Evolutionary conservation across 2,113 vertebrate genomes (phyloP), one percentile per base, ranked within the genome.

Genomic region (Suricata suricatta): DNA sequence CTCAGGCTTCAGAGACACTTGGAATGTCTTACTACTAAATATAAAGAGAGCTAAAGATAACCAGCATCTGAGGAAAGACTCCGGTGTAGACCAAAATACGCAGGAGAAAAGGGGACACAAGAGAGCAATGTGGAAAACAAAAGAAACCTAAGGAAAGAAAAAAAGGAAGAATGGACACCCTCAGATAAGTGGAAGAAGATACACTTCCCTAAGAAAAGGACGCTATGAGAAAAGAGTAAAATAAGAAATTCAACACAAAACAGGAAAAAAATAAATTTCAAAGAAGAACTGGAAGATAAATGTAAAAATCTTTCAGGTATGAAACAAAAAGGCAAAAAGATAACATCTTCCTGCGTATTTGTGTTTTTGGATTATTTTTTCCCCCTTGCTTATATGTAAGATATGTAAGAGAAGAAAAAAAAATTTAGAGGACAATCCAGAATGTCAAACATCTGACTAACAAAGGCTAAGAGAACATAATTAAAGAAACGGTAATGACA

Each of bases 1-100:
- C 17, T 44, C 44, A 64, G 31, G n/a, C 54, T 95, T 94, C 76
- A 88, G n/a, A 95, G 79, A 50, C 69, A 29, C 15, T 79, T 66
- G 31, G 7, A 96, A 90, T 66, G 21, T 35, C 52, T 82, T 86
- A 19, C 72, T 92, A 52, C 92, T 89, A 94, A 88, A 96, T 64
- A 96, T 35, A 41, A 90, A 93, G 60, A 41, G 10, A 89, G 25
- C 47, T 88, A 94, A 92, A 23, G 29, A 81, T 52, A 9, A 44
- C 25, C n/a, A 81, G 54, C 38, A 85, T 41, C 64, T 60, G 29
- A 80, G 9, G 21, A 60, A 93, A 88, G 54, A 66, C 35, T 94
- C 77, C 71, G 35, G 29, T 50, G 84, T 0, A 92, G 13, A 82
- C 17, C 25, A 84, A 88, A 93, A 54, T 21, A 91, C 44, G 69